A percentile compares a stretch with the other conserved stretches of the same genome.
Evolutionary conservation across 2,888 invertebrate species (phyloP).

Genomic region (Spodoptera littoralis): DNA sequence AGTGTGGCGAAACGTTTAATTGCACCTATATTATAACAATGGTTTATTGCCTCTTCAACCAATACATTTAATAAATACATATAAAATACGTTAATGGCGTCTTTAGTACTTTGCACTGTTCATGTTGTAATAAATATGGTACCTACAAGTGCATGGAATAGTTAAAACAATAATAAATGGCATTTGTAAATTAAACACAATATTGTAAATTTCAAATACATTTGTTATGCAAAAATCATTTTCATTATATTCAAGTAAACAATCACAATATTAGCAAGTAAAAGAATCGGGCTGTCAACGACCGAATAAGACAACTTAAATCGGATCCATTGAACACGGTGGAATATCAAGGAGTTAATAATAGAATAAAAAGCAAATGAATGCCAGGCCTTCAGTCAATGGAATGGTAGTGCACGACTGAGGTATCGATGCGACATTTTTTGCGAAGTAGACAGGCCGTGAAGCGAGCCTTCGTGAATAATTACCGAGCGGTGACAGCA

Average conservation of each 20-base stretch:
- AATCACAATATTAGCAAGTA: background rate
- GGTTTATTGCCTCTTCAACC: constrained; percentile 51
- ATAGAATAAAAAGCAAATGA: constrained; percentile 36
- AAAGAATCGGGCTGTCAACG: constrained; percentile 23
- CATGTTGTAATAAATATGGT: constrained; percentile 58
- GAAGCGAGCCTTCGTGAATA: constrained; percentile 81
- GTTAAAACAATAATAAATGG: background rate
- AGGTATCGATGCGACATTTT: constrained; percentile 64
- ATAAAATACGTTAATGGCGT: constrained; percentile 25
- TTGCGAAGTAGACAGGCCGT: constrained; percentile 71
- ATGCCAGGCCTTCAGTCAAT: constrained; percentile 34
- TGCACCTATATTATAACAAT: constrained; percentile 62
- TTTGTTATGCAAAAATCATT: no score
- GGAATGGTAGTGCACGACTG: constrained; percentile 54
- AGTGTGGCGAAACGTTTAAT: constrained; percentile 63
- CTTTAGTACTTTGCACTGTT: constrained; percentile 35
- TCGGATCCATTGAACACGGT: constrained; percentile 39
- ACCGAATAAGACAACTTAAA: constrained; percentile 27
- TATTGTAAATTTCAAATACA: no score
- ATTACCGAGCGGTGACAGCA: constrained; percentile 83
- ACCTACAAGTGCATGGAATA: constrained; percentile 58
- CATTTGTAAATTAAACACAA: no score
- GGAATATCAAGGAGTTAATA: constrained; percentile 23
- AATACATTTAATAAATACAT: constrained; percentile 46
- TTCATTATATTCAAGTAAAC: no score